Evolutionary conservation across 2,113 vertebrate genomes (phyloP).

Genomic region (Elanoides forficatus): DNA sequence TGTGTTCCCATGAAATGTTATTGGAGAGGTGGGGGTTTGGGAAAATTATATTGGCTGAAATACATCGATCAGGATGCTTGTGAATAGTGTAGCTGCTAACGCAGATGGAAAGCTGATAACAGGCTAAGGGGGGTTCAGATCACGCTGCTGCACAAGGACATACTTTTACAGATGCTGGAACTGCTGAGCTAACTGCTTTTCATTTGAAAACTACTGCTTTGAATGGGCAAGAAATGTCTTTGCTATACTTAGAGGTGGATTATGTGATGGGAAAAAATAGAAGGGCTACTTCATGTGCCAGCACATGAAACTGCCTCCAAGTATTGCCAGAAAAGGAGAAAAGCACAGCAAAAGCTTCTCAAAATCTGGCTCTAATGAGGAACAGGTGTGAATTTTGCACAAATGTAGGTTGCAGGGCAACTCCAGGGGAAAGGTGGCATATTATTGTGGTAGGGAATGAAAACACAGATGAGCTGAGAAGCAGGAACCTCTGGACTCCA

Average conservation of each 20-base stretch:
- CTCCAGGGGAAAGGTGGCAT: background rate
- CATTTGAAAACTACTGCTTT: background rate
- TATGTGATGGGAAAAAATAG: constrained; percentile 36
- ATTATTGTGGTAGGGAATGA: background rate
- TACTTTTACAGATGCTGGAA: constrained; percentile 24
- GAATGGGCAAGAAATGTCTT: constrained; percentile 27
- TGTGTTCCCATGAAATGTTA: constrained; percentile 9
- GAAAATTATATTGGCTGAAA: constrained; percentile 44
- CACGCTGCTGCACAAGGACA: background rate
- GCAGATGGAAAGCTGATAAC: constrained; percentile 53
- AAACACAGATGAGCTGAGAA: background rate
- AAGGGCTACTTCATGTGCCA: constrained; percentile 26
- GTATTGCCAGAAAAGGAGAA: constrained; percentile 26
- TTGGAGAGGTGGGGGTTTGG: constrained; percentile 1
- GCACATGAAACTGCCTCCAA: constrained; percentile 41
- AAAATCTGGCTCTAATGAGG: background rate
- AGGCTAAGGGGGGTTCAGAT: constrained; percentile 26
- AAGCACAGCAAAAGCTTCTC: background rate
- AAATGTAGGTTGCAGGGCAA: background rate
- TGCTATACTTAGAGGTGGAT: constrained; percentile 52
- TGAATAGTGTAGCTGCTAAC: background rate
- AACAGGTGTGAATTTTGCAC: constrained; percentile 23
- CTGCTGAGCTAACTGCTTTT: constrained; percentile 21
- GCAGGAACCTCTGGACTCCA: background rate
- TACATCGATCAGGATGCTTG: background rate